Evolutionary conservation across 2,113 vertebrate genomes (phyloP).

Genomic region (Nicator chloris): DNA sequence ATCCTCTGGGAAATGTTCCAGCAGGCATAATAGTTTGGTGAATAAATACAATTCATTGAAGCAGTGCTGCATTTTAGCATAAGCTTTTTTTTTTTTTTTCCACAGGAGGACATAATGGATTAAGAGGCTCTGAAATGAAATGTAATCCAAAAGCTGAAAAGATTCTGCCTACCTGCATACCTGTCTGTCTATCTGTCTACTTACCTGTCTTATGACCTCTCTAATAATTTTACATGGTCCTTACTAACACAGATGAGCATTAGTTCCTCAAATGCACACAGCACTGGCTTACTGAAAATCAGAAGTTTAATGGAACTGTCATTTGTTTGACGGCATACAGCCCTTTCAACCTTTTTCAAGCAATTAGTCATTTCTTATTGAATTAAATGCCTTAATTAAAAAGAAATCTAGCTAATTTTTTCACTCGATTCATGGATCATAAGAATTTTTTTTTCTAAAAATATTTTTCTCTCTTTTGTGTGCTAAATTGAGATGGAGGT

Average conservation of each 20-base stretch:
- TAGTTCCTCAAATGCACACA: neutral
- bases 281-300: neutral
- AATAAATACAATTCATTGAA: neutral
- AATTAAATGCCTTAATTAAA: neutral
- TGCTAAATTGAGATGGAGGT: neutral
- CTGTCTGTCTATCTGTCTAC: conserved; percentile 40
- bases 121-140: conserved; percentile 26
- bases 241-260: neutral
- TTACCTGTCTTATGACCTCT: neutral
- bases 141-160: conserved; percentile 4
- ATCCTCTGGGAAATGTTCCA: neutral
- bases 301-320: neutral
- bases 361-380: neutral
- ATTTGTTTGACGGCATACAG: neutral
- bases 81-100: neutral
- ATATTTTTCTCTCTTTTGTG: neutral
- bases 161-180: neutral
- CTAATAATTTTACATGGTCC: conserved; percentile 4
- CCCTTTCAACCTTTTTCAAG: neutral
- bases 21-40: neutral
- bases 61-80: neutral
- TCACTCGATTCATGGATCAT: neutral
- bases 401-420: neutral
- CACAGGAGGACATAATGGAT: neutral
- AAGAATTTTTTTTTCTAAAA: neutral